Conservation (phyloP, 2,113 vertebrate species). For the Telmatochromis brichardi region DNA sequence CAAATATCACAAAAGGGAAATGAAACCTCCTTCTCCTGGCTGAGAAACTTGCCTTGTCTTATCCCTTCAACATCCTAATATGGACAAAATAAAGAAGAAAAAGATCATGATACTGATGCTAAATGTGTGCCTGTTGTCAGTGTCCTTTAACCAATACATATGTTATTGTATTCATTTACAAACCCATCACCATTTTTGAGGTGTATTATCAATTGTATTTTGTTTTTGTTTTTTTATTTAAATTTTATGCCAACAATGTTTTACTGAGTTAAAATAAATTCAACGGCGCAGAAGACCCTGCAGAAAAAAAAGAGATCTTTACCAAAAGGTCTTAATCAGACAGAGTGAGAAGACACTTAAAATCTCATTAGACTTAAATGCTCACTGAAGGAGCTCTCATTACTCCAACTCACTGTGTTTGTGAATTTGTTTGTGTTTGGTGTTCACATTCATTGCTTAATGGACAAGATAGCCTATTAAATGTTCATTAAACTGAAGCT, state of each 20-base stretch:
- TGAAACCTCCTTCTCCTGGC: background rate
- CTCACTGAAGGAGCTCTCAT: background rate
- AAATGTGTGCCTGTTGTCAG: background rate
- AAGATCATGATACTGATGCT: background rate
- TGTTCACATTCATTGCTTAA: background rate
- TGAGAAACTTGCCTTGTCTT: background rate
- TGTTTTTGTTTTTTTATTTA: background rate
- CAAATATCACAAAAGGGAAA: background rate
- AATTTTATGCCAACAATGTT: background rate
- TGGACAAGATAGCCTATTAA: background rate
- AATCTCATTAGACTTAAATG: slow-evolving; percentile 13
- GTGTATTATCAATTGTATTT: background rate
- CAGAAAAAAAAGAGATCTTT: background rate
- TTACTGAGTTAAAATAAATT: background rate
- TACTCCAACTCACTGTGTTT: background rate
- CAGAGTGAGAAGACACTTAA: background rate
- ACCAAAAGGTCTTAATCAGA: background rate
- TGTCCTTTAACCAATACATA: background rate
- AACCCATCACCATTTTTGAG: background rate
- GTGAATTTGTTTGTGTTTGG: background rate
- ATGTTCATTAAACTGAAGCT: background rate
- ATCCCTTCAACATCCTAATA: background rate
- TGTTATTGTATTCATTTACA: background rate
- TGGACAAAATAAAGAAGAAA: background rate
- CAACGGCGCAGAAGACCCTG: background rate